phyloP scores from a whole-genome alignment of 2,797 vertebrate genomes.

The Dallia pectoralis region DNA sequence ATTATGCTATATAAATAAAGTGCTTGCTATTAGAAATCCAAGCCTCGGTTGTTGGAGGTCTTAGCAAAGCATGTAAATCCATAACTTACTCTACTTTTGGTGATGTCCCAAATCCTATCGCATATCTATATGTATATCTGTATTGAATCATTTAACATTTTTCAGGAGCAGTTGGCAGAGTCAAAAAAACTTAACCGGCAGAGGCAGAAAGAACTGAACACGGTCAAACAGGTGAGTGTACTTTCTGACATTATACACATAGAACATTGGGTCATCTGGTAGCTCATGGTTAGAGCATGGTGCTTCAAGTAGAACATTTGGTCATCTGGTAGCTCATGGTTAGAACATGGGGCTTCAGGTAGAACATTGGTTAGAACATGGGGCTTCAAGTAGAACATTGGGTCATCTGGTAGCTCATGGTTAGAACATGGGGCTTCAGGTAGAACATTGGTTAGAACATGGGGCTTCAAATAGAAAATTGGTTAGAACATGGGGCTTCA shows the following conservation, averaged over 20 bases:
- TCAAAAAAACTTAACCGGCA: slow-evolving; percentile 79
- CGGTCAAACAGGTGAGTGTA: slow-evolving; percentile 78
- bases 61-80: no score
- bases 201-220: slow-evolving; percentile 81
- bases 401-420: not conserved
- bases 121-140: not conserved
- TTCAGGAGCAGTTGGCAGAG: slow-evolving; percentile 82
- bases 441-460: not conserved
- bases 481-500: no score
- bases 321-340: not conserved
- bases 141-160: not conserved
- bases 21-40: no score
- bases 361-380: not conserved
- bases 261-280: not conserved
- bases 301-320: not conserved
- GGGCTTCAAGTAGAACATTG: not conserved
- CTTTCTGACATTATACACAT: not conserved
- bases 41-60: no score
- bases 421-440: not conserved
- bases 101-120: no score
- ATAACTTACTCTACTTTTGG: no score
- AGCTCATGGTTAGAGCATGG: not conserved
- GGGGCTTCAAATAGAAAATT: not conserved
- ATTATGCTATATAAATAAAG: no score
- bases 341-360: not conserved